These are phyloP conservation scores for Eriosoma lanigerum DNA, from an alignment of 1,140 invertebrate species.

Conservation along the genomic window DNA sequence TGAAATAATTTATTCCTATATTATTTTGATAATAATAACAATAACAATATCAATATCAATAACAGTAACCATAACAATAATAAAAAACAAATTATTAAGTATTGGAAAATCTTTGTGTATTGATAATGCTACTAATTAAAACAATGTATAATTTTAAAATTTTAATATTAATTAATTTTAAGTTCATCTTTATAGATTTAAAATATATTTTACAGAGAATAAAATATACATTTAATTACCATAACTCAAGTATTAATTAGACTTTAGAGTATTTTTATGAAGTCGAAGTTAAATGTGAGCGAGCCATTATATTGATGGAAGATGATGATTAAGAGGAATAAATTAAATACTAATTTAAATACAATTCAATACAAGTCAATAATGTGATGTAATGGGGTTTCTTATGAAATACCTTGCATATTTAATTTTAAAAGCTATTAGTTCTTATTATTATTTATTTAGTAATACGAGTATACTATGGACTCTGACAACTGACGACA, in stretches of 20 bases:
- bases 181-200: neutral
- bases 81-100: too few relatives aligned
- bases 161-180: neutral
- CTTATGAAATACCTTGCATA: neutral
- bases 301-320: neutral
- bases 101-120: too few relatives aligned
- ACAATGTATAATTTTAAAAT: neutral
- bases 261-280: neutral
- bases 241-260: conserved; percentile 23
- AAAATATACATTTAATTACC: neutral
- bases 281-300: neutral
- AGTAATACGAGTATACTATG: too few relatives aligned
- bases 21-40: too few relatives aligned
- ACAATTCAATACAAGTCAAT: neutral
- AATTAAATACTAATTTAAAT: neutral
- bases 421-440: neutral
- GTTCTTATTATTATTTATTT: too few relatives aligned
- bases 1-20: too few relatives aligned
- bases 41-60: neutral
- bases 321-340: neutral
- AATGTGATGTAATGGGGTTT: neutral
- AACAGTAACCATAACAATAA: neutral
- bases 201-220: neutral
- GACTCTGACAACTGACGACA: too few relatives aligned
- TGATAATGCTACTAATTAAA: neutral